A percentile compares a stretch with the other conserved stretches of the same genome.
phyloP scores from a whole-genome alignment of 2,797 vertebrate genomes.

The Sebastes oblongus region DNA sequence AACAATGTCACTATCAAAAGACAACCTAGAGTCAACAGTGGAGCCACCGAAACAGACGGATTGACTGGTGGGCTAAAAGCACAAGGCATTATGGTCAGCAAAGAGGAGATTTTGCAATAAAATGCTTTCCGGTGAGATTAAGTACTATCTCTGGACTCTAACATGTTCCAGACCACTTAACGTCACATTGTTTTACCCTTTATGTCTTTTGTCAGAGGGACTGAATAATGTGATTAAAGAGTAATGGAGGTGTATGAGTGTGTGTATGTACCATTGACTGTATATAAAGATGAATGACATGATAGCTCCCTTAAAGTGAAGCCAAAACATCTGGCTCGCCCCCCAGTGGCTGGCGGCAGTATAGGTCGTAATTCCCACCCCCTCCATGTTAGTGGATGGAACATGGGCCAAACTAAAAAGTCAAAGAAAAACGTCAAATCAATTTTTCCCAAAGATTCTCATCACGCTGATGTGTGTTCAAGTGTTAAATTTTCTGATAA shows the following conservation, averaged over 20 bases:
- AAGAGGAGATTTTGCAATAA: not conserved
- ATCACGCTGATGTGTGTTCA: too few species aligned
- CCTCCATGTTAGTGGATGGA: too few species aligned
- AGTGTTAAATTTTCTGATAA: too few species aligned
- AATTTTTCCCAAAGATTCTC: too few species aligned
- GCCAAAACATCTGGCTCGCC: too few species aligned
- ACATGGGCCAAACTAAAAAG: too few species aligned
- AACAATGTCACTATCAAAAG: not conserved
- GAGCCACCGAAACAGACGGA: not conserved
- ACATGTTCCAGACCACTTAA: conserved; percentile 5
- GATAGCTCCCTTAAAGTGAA: too few species aligned
- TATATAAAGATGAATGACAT: too few species aligned
- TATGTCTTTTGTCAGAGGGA: not conserved
- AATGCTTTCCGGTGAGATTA: conserved; percentile 7
- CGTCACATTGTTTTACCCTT: not conserved
- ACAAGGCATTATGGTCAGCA: not conserved
- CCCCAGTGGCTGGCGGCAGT: too few species aligned
- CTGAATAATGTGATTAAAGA: not conserved
- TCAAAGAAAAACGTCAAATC: too few species aligned
- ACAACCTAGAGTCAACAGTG: not conserved
- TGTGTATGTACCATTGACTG: not conserved
- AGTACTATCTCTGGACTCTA: not conserved
- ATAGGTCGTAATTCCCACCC: too few species aligned
- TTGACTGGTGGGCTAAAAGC: not conserved
- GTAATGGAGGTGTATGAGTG: not conserved